Evolutionary conservation across 1,140 invertebrate species (phyloP).

Genomic region (Drosophila takahashii): DNA sequence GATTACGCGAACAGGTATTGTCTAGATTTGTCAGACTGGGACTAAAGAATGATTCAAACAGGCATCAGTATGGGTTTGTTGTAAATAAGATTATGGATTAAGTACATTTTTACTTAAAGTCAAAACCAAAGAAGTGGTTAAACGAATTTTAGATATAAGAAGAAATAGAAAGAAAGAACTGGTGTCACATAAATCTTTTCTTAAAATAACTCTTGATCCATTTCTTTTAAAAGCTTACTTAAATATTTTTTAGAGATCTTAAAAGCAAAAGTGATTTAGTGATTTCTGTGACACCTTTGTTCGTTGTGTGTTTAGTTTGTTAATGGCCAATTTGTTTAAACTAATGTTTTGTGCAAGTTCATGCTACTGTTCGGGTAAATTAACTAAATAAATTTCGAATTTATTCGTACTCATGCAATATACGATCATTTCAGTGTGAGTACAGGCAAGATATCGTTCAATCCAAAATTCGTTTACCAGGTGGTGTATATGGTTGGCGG

Average conservation of each 20-base stretch:
- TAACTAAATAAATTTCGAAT: conserved; percentile 46
- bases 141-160: conserved; percentile 73
- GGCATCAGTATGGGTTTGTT: conserved; percentile 12
- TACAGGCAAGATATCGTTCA: conserved; percentile 44
- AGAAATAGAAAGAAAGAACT: conserved; percentile 12
- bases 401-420: conserved; percentile 66
- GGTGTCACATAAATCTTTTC: conserved; percentile 7
- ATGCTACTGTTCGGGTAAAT: conserved; percentile 45
- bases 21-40: conserved; percentile 92
- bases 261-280: too few relatives aligned
- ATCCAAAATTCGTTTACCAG: conserved; percentile 85
- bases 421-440: conserved; percentile 43
- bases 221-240: too few relatives aligned
- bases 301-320: conserved; percentile 3
- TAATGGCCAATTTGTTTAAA: conserved; percentile 16
- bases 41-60: conserved; percentile 83
- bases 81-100: background rate
- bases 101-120: conserved; percentile 1
- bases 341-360: conserved; percentile 52
- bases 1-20: conserved; percentile 91
- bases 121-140: conserved; percentile 34
- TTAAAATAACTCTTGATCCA: too few relatives aligned
- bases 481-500: conserved; percentile 84
- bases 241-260: too few relatives aligned
- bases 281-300: conserved; percentile 1